Evolutionary conservation across 2,888 invertebrate species (phyloP).

Genomic region (Antheraea assamensis): DNA sequence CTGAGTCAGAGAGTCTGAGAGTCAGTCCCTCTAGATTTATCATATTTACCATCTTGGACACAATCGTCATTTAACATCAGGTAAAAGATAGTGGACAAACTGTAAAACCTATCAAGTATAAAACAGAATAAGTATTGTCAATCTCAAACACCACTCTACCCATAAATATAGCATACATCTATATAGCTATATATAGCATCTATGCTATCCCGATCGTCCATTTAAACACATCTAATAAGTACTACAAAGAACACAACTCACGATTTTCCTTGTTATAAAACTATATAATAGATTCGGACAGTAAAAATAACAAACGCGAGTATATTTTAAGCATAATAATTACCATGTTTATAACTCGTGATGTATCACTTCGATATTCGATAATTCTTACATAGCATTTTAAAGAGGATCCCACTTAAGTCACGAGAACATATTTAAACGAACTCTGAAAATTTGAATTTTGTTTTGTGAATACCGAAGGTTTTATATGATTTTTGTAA

Average conservation of each 20-base stretch:
- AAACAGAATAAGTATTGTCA: no score
- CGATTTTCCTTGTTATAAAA: conserved; percentile 34
- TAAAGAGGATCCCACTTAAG: background rate
- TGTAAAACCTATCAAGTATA: no score
- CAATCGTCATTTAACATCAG: no score
- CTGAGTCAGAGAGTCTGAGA: no score
- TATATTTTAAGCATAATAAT: conserved; percentile 3
- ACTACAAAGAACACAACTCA: conserved; percentile 29
- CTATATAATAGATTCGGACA: conserved; percentile 21
- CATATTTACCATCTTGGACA: no score
- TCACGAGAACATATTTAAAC: background rate
- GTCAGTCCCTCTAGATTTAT: no score
- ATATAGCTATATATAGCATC: no score
- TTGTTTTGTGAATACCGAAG: background rate
- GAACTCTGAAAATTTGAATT: background rate
- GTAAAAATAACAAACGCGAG: conserved; percentile 21
- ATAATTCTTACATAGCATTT: background rate
- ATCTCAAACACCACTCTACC: no score
- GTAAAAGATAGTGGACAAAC: no score
- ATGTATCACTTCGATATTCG: conserved; percentile 6
- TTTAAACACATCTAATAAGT: conserved; percentile 16
- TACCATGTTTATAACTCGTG: background rate
- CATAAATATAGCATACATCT: no score
- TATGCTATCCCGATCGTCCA: background rate
- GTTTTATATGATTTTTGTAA: no score